These are phyloP conservation scores for Mystacornis crossleyi DNA, from an alignment of 2,113 vertebrate genomes.

Conservation along the genomic window DNA sequence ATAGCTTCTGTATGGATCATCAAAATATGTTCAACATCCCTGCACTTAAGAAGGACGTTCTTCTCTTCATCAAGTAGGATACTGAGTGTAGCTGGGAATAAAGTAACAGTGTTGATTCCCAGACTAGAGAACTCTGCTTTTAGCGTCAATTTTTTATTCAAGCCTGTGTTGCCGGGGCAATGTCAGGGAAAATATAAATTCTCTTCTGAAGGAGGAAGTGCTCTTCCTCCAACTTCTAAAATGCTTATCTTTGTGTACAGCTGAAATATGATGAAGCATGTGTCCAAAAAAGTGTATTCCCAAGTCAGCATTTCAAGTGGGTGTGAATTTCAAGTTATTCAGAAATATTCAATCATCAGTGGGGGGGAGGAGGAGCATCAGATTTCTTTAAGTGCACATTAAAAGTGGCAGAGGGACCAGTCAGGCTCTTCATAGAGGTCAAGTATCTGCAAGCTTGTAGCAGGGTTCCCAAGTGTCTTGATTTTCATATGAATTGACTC, in stretches of 20 bases:
- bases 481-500: not conserved
- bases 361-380: not conserved
- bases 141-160: conserved; percentile 60
- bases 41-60: conserved; percentile 29
- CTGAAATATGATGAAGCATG: conserved; percentile 55
- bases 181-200: conserved; percentile 72
- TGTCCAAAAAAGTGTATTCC: conserved; percentile 57
- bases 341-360: not conserved
- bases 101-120: conserved; percentile 68
- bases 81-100: conserved; percentile 64
- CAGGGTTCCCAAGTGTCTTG: not conserved
- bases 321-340: conserved; percentile 55
- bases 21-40: not conserved
- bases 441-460: not conserved
- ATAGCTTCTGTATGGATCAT: not conserved
- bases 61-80: conserved; percentile 32
- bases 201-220: conserved; percentile 58
- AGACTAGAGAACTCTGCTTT: conserved; percentile 68
- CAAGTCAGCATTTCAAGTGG: conserved; percentile 65
- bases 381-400: conserved; percentile 10
- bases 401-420: not conserved
- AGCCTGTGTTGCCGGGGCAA: conserved; percentile 65
- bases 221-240: conserved; percentile 52
- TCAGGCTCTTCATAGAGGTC: conserved; percentile 31
- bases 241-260: conserved; percentile 48